Conservation (phyloP, 2,888 invertebrate genomes). For the Miltochrista miniata region DNA sequence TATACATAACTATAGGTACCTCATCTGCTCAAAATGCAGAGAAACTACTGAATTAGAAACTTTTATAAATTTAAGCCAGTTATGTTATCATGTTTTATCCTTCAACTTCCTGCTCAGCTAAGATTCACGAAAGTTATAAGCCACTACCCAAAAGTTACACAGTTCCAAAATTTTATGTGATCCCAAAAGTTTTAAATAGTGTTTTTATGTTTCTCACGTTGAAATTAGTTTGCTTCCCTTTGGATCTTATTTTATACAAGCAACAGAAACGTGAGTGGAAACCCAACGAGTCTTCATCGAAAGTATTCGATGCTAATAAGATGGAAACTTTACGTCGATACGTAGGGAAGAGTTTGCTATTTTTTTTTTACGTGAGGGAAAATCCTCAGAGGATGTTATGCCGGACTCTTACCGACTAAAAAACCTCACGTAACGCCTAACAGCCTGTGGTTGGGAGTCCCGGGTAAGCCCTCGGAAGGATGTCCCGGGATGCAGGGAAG, state of each 20-base stretch:
- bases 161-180: conserved; percentile 36
- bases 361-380: too few species aligned
- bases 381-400: too few species aligned
- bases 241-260: conserved; percentile 27
- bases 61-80: background rate
- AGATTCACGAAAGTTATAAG: conserved; percentile 21
- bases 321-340: conserved; percentile 20
- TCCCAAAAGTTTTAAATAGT: conserved; percentile 46
- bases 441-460: too few species aligned
- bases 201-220: conserved; percentile 43
- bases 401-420: too few species aligned
- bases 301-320: conserved; percentile 19
- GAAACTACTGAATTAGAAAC: too few species aligned
- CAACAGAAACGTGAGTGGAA: conserved; percentile 27
- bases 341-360: conserved; percentile 12
- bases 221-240: conserved; percentile 40
- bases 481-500: too few species aligned
- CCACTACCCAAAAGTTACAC: conserved; percentile 28
- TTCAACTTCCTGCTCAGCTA: conserved; percentile 16
- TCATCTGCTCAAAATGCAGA: background rate
- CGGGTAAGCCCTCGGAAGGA: too few species aligned
- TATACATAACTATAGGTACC: too few species aligned
- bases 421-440: too few species aligned
- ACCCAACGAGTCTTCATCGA: conserved; percentile 20
- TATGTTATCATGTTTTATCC: conserved; percentile 1